Conservation (phyloP, 2,113 vertebrate species). For the Syrmaticus mikado region DNA sequence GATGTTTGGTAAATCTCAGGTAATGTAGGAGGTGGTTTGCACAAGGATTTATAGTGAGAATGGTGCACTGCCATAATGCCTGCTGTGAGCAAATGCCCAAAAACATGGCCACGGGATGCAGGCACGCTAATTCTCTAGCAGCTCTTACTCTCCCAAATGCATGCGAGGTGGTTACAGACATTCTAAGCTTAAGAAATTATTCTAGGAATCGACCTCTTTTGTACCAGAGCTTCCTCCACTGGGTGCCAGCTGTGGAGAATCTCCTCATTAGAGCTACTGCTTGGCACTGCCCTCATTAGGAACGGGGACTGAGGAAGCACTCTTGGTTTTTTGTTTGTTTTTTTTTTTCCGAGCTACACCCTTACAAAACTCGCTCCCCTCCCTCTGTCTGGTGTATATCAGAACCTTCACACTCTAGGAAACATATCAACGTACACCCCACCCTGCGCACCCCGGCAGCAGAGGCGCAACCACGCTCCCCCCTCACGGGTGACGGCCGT, state of each 20-base stretch:
- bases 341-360: not conserved
- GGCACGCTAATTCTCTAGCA: accelerated
- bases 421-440: not conserved
- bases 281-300: accelerated
- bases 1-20: not conserved
- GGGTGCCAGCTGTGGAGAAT: not conserved
- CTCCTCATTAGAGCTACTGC: accelerated
- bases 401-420: not conserved
- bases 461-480: accelerated
- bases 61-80: accelerated
- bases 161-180: not conserved
- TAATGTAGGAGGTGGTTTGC: accelerated
- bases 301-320: accelerated
- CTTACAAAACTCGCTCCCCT: not conserved
- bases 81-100: accelerated
- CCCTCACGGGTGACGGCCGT: accelerated
- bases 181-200: accelerated
- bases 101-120: accelerated
- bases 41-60: not conserved
- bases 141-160: not conserved
- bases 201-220: not conserved
- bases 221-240: not conserved
- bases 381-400: not conserved
- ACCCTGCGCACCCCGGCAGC: accelerated
- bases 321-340: too few species aligned